Conservation (phyloP, 2,888 invertebrate genomes). For the Parthenolecanium corni region DNA sequence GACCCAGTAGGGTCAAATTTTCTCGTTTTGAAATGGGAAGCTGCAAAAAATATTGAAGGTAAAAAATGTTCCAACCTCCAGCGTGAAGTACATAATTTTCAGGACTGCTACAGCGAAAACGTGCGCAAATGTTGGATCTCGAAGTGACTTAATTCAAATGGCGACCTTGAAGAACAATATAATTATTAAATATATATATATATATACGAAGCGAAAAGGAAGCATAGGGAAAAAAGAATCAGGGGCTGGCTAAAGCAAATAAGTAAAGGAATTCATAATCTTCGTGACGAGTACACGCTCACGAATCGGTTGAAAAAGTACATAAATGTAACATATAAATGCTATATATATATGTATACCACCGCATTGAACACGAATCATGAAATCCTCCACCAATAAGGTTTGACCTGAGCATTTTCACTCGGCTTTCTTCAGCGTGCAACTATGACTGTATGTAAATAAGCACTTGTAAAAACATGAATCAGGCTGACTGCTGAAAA, state of each 20-base stretch:
- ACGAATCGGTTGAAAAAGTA: conserved; percentile 15
- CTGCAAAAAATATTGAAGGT: no score
- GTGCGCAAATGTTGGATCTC: conserved; percentile 12
- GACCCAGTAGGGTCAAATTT: conserved; percentile 7
- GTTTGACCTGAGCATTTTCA: neutral
- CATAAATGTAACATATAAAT: no score
- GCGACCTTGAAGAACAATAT: conserved; percentile 21
- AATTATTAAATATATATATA: conserved; percentile 26
- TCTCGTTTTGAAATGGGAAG: neutral
- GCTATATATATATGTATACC: conserved; percentile 10
- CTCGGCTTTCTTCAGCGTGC: neutral
- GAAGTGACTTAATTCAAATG: conserved; percentile 26
- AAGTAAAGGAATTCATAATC: conserved; percentile 18
- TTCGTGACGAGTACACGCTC: conserved; percentile 25
- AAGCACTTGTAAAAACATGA: conserved; percentile 20
- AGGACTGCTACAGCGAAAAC: conserved; percentile 21
- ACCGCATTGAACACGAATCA: conserved; percentile 15
- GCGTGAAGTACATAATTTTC: conserved; percentile 22
- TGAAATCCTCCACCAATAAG: neutral
- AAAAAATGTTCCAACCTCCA: neutral
- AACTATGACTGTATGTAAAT: conserved; percentile 22
- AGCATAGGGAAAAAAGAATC: neutral
- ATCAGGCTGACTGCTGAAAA: conserved; percentile 7
- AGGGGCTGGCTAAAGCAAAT: neutral
- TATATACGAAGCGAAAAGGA: conserved; percentile 9